Evolutionary conservation across 1,140 invertebrate species (phyloP).

Genomic region (Meloidogyne floridensis): DNA sequence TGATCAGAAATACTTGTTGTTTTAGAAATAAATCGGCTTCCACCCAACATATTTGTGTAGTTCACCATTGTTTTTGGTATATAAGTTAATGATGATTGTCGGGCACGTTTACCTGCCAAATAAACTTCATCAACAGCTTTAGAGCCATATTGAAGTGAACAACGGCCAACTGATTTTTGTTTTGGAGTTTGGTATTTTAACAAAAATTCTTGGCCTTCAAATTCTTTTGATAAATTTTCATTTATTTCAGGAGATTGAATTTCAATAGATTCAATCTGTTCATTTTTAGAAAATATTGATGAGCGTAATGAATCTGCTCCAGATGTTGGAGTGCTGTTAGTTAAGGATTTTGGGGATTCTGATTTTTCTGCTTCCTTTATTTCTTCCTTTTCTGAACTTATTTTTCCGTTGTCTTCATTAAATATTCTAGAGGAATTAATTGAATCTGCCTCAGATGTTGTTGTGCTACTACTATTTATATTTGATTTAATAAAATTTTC

Average conservation of each 20-base stretch:
- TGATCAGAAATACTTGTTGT: not conserved
- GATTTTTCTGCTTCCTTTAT: not conserved
- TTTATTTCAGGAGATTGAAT: not conserved
- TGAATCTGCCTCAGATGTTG: not conserved
- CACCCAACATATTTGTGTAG: not conserved
- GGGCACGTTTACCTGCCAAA: not conserved
- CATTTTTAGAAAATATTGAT: constrained; percentile 2
- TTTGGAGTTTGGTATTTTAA: not conserved
- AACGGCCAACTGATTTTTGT: not conserved
- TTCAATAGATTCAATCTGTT: not conserved
- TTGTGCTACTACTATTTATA: not conserved
- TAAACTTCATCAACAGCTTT: not conserved
- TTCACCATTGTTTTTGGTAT: not conserved
- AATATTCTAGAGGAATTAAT: not conserved
- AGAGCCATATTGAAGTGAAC: not conserved
- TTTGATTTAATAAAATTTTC: not conserved
- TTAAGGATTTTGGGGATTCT: not conserved
- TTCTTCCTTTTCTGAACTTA: not conserved
- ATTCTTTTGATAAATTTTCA: not conserved
- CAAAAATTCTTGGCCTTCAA: not conserved
- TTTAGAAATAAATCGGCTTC: not conserved
- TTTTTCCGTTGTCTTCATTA: not conserved
- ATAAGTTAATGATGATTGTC: not conserved
- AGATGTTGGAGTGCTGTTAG: not conserved
- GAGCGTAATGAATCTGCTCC: not conserved